Evolutionary conservation across 2,113 vertebrate species (phyloP).

Genomic region (Equus quagga): DNA sequence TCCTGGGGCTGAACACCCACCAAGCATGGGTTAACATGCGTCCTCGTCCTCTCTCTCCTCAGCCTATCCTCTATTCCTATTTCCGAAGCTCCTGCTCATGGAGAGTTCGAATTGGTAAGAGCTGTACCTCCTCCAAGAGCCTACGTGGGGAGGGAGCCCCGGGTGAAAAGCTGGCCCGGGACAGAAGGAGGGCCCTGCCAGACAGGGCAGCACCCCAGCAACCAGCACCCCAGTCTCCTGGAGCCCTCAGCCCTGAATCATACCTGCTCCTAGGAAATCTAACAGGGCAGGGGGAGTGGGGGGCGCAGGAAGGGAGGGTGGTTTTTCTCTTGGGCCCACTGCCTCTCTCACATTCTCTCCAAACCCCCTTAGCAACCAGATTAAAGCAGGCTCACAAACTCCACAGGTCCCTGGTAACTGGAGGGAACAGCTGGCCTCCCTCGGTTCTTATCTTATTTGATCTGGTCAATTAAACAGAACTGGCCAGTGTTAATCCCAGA

Average conservation of each 20-base stretch:
- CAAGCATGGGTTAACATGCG: neutral
- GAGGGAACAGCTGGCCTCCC: conserved; percentile 62
- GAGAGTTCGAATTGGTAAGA: conserved; percentile 98
- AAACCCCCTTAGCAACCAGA: conserved; percentile 18
- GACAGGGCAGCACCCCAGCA: neutral
- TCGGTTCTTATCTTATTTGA: conserved; percentile 54
- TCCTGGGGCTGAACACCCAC: neutral
- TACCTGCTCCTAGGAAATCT: neutral
- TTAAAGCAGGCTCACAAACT: conserved; percentile 23
- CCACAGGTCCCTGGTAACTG: conserved; percentile 55
- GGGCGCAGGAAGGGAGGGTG: neutral
- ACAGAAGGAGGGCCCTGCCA: neutral
- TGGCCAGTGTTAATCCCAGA: neutral
- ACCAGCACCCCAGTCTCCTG: neutral
- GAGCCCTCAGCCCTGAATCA: neutral
- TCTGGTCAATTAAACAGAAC: conserved; percentile 61
- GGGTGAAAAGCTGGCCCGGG: neutral
- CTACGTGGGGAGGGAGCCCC: neutral
- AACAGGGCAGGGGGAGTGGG: neutral
- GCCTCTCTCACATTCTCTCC: neutral
- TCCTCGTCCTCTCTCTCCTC: conserved; percentile 64
- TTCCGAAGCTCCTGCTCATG: conserved; percentile 98
- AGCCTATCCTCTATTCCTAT: conserved; percentile 97
- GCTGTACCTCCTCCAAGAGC: neutral
- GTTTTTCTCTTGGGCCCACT: neutral